Conservation (phyloP, 2,113 vertebrate genomes). For the Cebidichthys violaceus region DNA sequence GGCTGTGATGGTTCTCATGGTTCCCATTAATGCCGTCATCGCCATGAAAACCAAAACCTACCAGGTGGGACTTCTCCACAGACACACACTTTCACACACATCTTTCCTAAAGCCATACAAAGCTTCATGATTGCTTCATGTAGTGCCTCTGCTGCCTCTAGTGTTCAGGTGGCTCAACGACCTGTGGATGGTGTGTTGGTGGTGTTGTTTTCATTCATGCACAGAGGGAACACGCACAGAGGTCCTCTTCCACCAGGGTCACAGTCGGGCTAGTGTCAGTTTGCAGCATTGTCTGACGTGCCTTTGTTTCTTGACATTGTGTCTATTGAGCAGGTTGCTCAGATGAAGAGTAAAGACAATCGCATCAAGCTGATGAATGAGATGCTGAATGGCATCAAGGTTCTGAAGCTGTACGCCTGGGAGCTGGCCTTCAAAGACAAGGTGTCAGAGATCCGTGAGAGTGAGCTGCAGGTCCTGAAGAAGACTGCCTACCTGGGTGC, state of each 20-base stretch:
- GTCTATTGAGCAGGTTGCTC: constrained; percentile 86
- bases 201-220: neutral
- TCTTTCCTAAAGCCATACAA: neutral
- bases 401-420: constrained; percentile 98
- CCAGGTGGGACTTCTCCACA: constrained; percentile 84
- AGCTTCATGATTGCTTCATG: neutral
- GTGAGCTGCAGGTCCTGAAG: constrained; percentile 93
- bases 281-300: neutral
- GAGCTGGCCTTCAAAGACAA: constrained; percentile 95
- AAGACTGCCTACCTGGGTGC: constrained; percentile 93
- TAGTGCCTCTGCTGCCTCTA: neutral
- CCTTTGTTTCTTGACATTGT: neutral
- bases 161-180: no score
- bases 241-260: neutral
- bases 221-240: no score
- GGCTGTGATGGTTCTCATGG: constrained; percentile 95
- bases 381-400: constrained; percentile 96
- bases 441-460: constrained; percentile 90
- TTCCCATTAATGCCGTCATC: constrained; percentile 94
- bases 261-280: neutral
- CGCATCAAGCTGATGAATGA: constrained; percentile 99
- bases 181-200: neutral
- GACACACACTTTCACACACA: neutral
- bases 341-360: constrained; percentile 98
- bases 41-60: constrained; percentile 98